Evolutionary conservation across 1,140 invertebrate species (phyloP).

Genomic region (Hyposmocoma kahamanoa): DNA sequence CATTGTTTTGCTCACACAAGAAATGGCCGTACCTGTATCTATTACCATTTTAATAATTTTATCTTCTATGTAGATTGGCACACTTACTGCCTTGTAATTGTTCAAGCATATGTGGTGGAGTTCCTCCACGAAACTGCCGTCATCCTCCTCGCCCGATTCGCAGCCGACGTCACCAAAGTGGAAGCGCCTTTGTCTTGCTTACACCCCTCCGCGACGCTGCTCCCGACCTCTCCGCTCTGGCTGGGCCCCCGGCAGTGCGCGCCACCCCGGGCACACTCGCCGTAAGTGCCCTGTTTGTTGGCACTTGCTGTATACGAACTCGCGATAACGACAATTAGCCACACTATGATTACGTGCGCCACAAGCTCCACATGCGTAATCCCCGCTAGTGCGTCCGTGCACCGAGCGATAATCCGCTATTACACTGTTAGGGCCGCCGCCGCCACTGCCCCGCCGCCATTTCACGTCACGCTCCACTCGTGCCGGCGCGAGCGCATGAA

Average conservation of each 20-base stretch:
- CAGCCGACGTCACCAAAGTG: background rate
- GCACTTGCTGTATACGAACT: background rate
- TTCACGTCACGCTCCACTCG: background rate
- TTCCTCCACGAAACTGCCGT: background rate
- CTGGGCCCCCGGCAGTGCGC: background rate
- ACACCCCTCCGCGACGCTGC: background rate
- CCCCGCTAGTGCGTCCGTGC: background rate
- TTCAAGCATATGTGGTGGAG: conserved; percentile 8
- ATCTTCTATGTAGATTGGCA: background rate
- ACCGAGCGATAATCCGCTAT: background rate
- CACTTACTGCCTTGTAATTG: conserved; percentile 4
- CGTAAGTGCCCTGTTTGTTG: background rate
- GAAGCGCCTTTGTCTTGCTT: background rate
- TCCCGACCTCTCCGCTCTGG: background rate
- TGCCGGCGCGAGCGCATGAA: background rate
- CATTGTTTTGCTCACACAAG: background rate
- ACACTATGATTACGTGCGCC: background rate
- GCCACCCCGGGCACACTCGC: background rate
- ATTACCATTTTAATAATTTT: conserved; percentile 1
- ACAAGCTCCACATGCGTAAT: background rate
- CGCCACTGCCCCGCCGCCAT: background rate
- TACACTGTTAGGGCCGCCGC: too few relatives aligned
- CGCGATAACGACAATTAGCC: background rate
- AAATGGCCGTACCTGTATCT: conserved; percentile 3
- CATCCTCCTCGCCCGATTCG: background rate